A percentile compares a stretch with the other conserved stretches of the same genome.
phyloP scores from a whole-genome alignment of 2,888 invertebrate genomes.

The Sarcophaga carnaria region DNA sequence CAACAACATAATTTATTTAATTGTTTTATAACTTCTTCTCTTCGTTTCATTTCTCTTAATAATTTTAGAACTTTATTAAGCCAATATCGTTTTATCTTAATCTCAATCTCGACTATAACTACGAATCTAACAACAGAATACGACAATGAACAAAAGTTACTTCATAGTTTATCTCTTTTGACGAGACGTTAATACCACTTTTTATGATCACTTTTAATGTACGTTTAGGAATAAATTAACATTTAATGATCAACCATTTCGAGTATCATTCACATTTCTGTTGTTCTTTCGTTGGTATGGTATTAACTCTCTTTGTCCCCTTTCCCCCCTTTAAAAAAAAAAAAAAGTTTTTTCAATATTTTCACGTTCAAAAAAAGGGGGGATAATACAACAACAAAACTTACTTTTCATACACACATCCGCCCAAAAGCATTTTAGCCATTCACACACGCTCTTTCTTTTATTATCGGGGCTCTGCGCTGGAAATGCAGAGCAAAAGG shows the following conservation, averaged over 20 bases:
- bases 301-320: not conserved
- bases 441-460: slow-evolving; percentile 31
- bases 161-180: slow-evolving; percentile 9
- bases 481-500: slow-evolving; percentile 22
- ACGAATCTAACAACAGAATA: not conserved
- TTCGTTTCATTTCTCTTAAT: no score
- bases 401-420: slow-evolving; percentile 53
- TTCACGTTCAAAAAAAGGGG: slow-evolving; percentile 38
- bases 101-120: not conserved
- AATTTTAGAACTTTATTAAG: not conserved
- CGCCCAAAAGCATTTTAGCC: slow-evolving; percentile 61
- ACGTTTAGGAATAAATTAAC: slow-evolving; percentile 61
- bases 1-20: no score
- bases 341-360: slow-evolving; percentile 33
- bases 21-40: no score
- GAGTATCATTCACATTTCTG: slow-evolving; percentile 52
- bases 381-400: slow-evolving; percentile 44
- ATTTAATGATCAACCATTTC: slow-evolving; percentile 59
- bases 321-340: slow-evolving; percentile 24
- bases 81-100: not conserved
- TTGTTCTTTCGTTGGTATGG: not conserved
- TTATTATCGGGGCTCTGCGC: slow-evolving; percentile 3
- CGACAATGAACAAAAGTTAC: not conserved
- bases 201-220: slow-evolving; percentile 54
- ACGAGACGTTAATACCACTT: slow-evolving; percentile 54